phyloP scores from a whole-genome alignment of 2,113 vertebrate genomes.

The Crotalus tigris region DNA sequence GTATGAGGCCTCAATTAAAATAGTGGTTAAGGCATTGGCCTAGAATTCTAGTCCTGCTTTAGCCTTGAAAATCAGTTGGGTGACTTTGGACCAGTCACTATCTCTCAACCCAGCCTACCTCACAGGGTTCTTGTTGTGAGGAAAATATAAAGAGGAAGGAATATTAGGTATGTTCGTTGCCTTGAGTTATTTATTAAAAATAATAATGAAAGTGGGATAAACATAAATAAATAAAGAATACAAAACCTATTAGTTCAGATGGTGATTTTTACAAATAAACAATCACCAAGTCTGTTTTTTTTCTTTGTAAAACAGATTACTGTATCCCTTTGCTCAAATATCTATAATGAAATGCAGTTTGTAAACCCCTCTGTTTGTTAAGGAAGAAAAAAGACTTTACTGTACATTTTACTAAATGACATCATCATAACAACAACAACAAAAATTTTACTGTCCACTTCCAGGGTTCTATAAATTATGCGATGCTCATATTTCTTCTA shows the following conservation, averaged over 20 bases:
- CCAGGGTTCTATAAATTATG: conserved; percentile 38
- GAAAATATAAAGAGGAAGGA: not conserved
- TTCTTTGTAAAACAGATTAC: conserved; percentile 47
- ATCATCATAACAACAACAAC: conserved; percentile 59
- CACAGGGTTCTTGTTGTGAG: not conserved
- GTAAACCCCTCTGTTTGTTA: conserved; percentile 61
- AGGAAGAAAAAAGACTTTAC: conserved; percentile 62
- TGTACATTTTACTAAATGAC: conserved; percentile 64
- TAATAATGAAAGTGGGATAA: not conserved
- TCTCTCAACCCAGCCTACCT: not conserved
- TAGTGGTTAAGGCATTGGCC: not conserved
- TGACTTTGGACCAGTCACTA: not conserved
- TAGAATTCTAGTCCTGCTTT: not conserved
- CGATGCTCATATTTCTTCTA: conserved; percentile 45
- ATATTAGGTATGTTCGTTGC: not conserved
- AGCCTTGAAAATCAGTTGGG: not conserved
- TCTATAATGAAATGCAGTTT: conserved; percentile 47
- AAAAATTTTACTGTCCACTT: conserved; percentile 38
- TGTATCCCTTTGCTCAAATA: not conserved
- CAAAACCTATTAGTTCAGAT: conserved; percentile 87
- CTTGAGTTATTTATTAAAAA: not conserved
- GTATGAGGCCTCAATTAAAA: conserved; percentile 78
- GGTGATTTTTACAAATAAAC: conserved; percentile 83
- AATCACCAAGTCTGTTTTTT: conserved; percentile 81
- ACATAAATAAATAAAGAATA: conserved; percentile 73